Evolutionary conservation across 2,888 invertebrate species (phyloP).

Genomic region (Stenurella melanura): DNA sequence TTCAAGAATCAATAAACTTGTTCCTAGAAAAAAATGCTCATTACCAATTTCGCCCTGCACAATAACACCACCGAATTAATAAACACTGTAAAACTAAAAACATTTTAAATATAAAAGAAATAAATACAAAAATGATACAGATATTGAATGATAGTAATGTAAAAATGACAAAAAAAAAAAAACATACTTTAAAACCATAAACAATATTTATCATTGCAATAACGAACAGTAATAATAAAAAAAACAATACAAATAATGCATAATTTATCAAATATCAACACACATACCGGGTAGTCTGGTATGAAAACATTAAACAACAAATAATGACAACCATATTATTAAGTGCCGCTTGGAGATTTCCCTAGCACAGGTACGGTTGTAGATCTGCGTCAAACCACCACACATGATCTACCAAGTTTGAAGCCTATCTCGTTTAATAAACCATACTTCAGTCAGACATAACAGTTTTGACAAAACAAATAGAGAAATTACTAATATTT

Average conservation of each 20-base stretch:
- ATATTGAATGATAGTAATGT: constrained; percentile 22
- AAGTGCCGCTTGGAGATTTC: constrained; percentile 36
- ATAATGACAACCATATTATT: constrained; percentile 41
- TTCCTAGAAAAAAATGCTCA: background rate
- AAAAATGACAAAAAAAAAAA: constrained; percentile 39
- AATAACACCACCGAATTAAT: constrained; percentile 35
- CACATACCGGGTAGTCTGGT: constrained; percentile 42
- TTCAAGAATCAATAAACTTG: background rate
- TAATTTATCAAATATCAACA: constrained; percentile 44
- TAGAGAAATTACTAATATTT: too few species aligned
- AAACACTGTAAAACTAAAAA: constrained; percentile 32
- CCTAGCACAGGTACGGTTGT: constrained; percentile 30
- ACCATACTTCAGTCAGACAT: background rate
- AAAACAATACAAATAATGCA: constrained; percentile 43
- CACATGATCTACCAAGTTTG: constrained; percentile 2
- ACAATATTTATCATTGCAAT: constrained; percentile 38
- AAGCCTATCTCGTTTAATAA: constrained; percentile 24
- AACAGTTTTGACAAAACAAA: too few species aligned
- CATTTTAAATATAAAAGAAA: constrained; percentile 44
- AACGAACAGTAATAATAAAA: constrained; percentile 41
- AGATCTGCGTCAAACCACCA: constrained; percentile 20
- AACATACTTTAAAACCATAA: constrained; percentile 38
- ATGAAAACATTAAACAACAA: constrained; percentile 42
- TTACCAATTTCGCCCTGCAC: constrained; percentile 14
- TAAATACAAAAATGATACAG: constrained; percentile 43